These are phyloP conservation scores for Sebastes schlegelii DNA, from an alignment of 2,113 vertebrate genomes.

Conservation along the genomic window DNA sequence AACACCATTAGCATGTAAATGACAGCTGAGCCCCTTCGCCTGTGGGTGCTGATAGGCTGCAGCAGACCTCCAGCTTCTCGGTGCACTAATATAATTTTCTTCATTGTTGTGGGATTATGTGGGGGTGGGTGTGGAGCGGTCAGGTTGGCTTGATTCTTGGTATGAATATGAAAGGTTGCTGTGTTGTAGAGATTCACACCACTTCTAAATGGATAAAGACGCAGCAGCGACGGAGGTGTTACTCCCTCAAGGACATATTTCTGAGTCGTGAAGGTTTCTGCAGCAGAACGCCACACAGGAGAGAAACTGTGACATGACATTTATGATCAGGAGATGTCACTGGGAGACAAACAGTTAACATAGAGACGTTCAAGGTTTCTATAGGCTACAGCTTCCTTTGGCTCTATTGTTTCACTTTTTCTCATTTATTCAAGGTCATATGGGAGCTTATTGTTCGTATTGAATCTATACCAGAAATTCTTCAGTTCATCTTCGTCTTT, in stretches of 20 bases:
- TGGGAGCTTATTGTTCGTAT: neutral
- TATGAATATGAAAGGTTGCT: conserved; percentile 51
- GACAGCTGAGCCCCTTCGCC: conserved; percentile 57
- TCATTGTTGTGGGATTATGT: conserved; percentile 75
- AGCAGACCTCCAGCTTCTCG: conserved; percentile 55
- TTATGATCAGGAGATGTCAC: neutral
- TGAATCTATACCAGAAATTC: neutral
- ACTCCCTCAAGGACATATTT: conserved; percentile 1
- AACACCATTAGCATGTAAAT: conserved; percentile 80
- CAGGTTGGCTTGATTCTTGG: conserved; percentile 27
- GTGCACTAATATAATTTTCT: conserved; percentile 65
- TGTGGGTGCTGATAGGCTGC: conserved; percentile 54
- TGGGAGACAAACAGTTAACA: neutral
- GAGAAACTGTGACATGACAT: neutral
- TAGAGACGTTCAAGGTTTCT: neutral
- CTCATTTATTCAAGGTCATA: neutral
- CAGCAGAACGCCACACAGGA: neutral
- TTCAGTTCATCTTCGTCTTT: neutral
- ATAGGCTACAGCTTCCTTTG: neutral
- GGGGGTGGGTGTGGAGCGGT: conserved; percentile 38
- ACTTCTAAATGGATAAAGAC: conserved; percentile 7
- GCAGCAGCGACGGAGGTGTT: neutral
- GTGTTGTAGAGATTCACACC: conserved; percentile 11
- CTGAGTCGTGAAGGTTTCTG: neutral
- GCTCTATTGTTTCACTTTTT: neutral